Base-by-base conservation (phyloP, 1,140 invertebrate genomes). In the Cotesia vestalis region DNA sequence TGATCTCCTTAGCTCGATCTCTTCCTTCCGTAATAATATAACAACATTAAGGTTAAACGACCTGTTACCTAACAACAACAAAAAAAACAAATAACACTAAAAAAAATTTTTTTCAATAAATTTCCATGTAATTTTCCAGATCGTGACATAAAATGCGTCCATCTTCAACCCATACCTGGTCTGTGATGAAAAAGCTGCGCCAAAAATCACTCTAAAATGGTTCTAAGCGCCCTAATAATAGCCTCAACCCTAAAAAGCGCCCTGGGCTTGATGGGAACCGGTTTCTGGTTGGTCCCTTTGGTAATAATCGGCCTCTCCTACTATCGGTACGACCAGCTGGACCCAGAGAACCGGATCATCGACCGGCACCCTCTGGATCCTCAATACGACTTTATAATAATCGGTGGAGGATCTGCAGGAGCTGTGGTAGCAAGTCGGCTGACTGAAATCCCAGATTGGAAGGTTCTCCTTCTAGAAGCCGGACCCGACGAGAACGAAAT, bases 401-500 rank as follows among this genome's bases (percentile, higher is more conserved):
- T 99, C 11, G 97, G 97, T 2, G 96, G 94, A 2, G 97, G 97
- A 1, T 96, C 95, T 0, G 95, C 96, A 0, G 96, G 97, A 0
- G 95, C 95, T 0, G 97, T 99, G 4, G 89, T 99, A 0, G 96
- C 97, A 0, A 97, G 91, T 78, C 90, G 97, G 9, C 85, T 99
- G 34, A 94, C 94, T 0, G 97, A 98, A 82, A 84, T 94, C 11
- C 84, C 90, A 4, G 87, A 91, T 59, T 95, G 94, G 94, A 93
- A 91, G 70, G 91, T 97, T 0, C 87, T 98, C 17, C 87, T 98
- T 1, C 83, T 99, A 27, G 97, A 99, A 88, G 96, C 95, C 5
- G 97, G 96, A 2, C 94, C 93, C 2, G 94, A 97, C 77, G 96
- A 98, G 81, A 96, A 95, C 83, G 94, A 96, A 83, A 93, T 97